Conservation (phyloP, 2,797 vertebrate species). For the Meda fulgida region DNA sequence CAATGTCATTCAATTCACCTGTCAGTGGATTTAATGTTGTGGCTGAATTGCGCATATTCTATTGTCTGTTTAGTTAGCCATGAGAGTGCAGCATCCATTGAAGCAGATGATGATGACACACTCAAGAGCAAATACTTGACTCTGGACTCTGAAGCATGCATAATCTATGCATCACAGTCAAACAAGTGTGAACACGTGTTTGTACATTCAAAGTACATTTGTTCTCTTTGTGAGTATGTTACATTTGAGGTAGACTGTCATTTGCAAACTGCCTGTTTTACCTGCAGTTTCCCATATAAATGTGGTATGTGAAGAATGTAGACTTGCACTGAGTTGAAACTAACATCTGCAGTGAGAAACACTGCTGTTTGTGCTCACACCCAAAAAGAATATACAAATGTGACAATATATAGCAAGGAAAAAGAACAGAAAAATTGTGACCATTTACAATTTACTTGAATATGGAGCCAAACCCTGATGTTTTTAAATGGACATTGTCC, state of each 20-base stretch:
- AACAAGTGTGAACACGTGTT: conserved; percentile 14
- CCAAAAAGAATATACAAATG: neutral
- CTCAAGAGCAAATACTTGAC: conserved; percentile 1
- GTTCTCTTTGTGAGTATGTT: conserved; percentile 18
- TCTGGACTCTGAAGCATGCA: neutral
- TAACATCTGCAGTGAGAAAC: neutral
- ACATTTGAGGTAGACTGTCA: neutral
- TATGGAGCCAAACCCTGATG: neutral
- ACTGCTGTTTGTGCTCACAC: neutral
- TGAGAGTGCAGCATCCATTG: neutral
- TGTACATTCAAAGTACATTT: neutral
- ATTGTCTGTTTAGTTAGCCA: neutral
- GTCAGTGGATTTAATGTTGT: neutral
- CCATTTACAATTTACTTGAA: neutral
- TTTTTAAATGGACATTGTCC: neutral
- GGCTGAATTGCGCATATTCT: neutral
- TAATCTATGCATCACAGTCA: conserved; percentile 4
- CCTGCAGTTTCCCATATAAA: neutral
- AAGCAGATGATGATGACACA: conserved; percentile 10
- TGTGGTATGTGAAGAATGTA: conserved; percentile 42
- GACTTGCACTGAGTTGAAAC: conserved; percentile 17
- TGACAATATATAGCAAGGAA: neutral
- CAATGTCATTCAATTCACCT: neutral
- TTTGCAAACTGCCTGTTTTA: no score
- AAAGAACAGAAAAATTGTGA: neutral